Base-by-base conservation (phyloP, 2,888 invertebrate genomes). In the Pantelozetes paolii region DNA sequence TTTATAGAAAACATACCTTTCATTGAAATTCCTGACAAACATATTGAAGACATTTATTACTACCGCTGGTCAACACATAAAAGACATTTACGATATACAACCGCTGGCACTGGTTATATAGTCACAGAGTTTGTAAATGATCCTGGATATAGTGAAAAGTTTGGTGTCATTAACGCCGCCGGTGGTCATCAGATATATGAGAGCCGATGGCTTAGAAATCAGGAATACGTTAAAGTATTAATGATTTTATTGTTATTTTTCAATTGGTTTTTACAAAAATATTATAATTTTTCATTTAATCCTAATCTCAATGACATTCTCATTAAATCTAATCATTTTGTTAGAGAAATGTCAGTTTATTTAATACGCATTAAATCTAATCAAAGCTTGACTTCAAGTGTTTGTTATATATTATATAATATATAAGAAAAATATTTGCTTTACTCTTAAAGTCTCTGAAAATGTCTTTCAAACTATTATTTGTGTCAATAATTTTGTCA, bases 21-120 rank as follows among this genome's bases (percentile, higher is more conserved):
- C 36, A 20, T 62, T 62, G 62, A 62, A 20, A 36, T 62, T 2
- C 62, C 62, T 18, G 62, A 62, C 20, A 62, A 62, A 62, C 30
- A 36, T 11, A 62, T 62, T 62, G 62, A 62, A 62, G 62, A 62
- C 36, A 36, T 62, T 30, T 62, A 62, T 36, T 62, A 62, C 62
- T 62, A 62, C 36, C 62, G 62, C 15, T 62, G 62, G 62, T 30
- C 62, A 30, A n/a, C 32, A 36, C 62, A 62, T 62, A 62, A 62
- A 32, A 2, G 62, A 9, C 62, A 62, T n/a, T 62, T 62, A 20
- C 18, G 32, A 6, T 62, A 36, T 32, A 11, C n/a, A 26, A 11
- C n/a, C 1, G 5, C 9, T 2, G 62, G 62, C 8, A 20, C 36
- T 26, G 62, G 62, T 2, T 62, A 36, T 62, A 15, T 36, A 6